Evolutionary conservation across 2,888 invertebrate genomes (phyloP), one percentile per base, ranked within the genome.

Genomic region (Antheraea assamensis): DNA sequence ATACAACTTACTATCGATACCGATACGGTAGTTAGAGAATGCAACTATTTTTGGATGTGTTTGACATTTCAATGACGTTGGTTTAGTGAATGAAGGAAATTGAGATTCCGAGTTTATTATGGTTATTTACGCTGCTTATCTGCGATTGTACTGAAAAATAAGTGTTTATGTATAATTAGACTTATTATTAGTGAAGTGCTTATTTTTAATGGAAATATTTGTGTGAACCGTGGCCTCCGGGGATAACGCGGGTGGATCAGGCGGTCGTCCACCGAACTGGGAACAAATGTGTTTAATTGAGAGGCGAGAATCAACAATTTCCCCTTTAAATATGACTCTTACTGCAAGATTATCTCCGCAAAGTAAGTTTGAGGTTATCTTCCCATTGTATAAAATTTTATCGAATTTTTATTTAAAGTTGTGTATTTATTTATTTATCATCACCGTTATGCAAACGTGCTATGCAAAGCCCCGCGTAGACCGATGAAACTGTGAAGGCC

Each of bases 241-340:
- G 76, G 80, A 77, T 76, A 80, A 82, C 80, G 81, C 85, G 75
- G 85, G 86, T 86, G 88, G 87, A 82, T 85, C 81, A 76, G 78
- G 76, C 80, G 81, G 76, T 76, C 81, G 79, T 79, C 83, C 85
- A 82, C 82, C 82, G 76, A 81, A 81, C 74, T 83, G 83, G 83
- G 84, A 84, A 80, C 86, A 87, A 85, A 92, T 92, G 90, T 91
- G 91, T 82, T 81, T 89, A 76, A 82, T 88, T 82, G 86, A 90
- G 84, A 87, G 85, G 81, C 86, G 86, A 81, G 85, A 86, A 77
- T 81, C 81, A 75, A 86, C 80, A 77, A 83, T 87, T 81, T 81
- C 82, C 81, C 84, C 87, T 82, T 80, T 87, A 80, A 89, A 89
- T 76, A 94, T 93, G 92, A 94, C 92, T 80, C 84, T 94, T 81